phyloP scores from a whole-genome alignment of 2,113 vertebrate species.

The Poeciliopsis prolifica region DNA sequence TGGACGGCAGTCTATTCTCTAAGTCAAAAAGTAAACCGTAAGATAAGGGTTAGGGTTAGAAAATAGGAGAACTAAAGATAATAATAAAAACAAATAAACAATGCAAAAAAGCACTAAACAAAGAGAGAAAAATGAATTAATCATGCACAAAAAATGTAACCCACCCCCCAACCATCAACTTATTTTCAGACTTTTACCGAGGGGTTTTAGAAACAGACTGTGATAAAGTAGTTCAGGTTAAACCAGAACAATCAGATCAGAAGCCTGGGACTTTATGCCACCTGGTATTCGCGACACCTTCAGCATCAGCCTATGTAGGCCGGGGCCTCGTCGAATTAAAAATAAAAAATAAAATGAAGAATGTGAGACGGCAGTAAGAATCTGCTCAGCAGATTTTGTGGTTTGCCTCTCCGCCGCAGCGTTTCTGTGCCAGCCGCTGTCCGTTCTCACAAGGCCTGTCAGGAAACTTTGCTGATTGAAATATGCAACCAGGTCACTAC shows the following conservation, averaged over 20 bases:
- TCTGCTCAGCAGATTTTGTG: conserved; percentile 8
- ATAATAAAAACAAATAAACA: neutral
- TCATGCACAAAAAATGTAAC: neutral
- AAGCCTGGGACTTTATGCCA: neutral
- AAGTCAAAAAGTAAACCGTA: neutral
- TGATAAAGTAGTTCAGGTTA: neutral
- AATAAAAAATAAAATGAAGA: neutral
- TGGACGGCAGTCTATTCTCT: neutral
- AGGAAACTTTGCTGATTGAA: conserved; percentile 47
- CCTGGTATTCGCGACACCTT: neutral
- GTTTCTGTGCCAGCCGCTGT: conserved; percentile 42
- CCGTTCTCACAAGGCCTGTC: conserved; percentile 40
- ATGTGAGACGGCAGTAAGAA: neutral
- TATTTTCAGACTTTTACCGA: neutral
- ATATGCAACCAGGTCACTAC: conserved; percentile 39
- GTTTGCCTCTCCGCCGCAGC: conserved; percentile 31
- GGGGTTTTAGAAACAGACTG: neutral
- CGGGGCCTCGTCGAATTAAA: neutral
- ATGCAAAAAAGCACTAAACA: neutral
- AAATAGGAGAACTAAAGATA: too few species aligned
- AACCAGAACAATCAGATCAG: neutral
- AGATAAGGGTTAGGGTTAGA: too few species aligned
- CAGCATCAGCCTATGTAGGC: neutral
- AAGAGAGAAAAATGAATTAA: neutral
- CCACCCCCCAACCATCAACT: neutral